phyloP scores from a whole-genome alignment of 2,888 invertebrate genomes.

The Luperina nickerlii region DNA sequence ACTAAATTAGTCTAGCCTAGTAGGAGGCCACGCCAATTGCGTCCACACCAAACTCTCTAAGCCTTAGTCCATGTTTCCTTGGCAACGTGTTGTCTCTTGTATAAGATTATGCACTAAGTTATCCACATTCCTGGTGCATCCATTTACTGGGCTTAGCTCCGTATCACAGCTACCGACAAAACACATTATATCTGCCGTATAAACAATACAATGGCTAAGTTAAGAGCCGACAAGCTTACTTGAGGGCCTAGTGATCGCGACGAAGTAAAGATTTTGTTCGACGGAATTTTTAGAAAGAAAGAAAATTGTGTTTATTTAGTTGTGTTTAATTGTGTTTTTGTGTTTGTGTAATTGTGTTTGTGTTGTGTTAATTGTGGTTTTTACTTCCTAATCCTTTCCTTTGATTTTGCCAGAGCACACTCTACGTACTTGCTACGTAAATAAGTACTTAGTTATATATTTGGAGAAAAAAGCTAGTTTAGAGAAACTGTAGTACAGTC shows the following conservation, averaged over 20 bases:
- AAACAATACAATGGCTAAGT: slow-evolving; percentile 88
- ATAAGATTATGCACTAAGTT: slow-evolving; percentile 58
- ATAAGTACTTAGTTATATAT: too few relatives aligned
- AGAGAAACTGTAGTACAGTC: too few relatives aligned
- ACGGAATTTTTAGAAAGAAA: too few relatives aligned
- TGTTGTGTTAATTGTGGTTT: too few relatives aligned
- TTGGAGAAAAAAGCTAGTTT: too few relatives aligned
- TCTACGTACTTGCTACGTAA: too few relatives aligned
- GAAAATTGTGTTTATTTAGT: too few relatives aligned
- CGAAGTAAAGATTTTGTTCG: too few relatives aligned
- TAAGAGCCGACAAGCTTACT: slow-evolving; percentile 76
- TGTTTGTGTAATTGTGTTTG: too few relatives aligned
- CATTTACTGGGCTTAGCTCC: slow-evolving; percentile 82
- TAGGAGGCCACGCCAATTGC: background rate
- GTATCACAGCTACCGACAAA: slow-evolving; percentile 87
- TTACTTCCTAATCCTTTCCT: too few relatives aligned
- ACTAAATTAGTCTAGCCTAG: background rate
- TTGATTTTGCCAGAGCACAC: too few relatives aligned
- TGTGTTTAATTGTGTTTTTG: too few relatives aligned
- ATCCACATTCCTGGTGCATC: slow-evolving; percentile 72
- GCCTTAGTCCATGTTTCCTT: slow-evolving; percentile 23
- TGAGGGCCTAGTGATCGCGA: slow-evolving; percentile 69
- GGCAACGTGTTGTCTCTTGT: slow-evolving; percentile 29
- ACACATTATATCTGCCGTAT: slow-evolving; percentile 86
- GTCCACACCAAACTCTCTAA: background rate